Base-by-base conservation (phyloP, 2,113 vertebrate species). In the Collichthys lucidus region DNA sequence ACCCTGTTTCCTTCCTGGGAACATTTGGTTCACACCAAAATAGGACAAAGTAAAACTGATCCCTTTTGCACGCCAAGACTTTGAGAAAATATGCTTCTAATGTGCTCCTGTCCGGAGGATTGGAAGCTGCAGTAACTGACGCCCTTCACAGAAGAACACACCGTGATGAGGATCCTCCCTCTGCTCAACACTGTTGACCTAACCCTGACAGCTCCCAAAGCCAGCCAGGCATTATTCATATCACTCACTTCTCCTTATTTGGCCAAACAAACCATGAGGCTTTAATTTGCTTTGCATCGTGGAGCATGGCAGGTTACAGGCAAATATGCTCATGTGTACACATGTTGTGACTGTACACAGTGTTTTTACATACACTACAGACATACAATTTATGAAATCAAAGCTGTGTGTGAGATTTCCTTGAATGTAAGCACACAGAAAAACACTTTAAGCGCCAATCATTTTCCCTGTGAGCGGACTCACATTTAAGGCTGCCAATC, bases 161-260 rank as follows among this genome's bases (percentile, higher is more conserved):
- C 26, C 12, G 44, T 66, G 78, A 47, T 64, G 65, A 66, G 68
- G 62, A 79, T 74, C 85, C 77, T 83, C 68, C 64, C 49, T 62
- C 72, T 7, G 59, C 61, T 24, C 46, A 11, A 14, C n/a, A 11
- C 59, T 65, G 74, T 40, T 81, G 77, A 65, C 35, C 79, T 65
- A 66, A 88, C 76, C 85, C 79, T 20, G 31, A 77, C 47, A 74
- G 78, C 64, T 74, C 81, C 73, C n/a, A 12, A 24, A 63, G 57
- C 57, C 65, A 44, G 62, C 75, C 61, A 59, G 64, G 5, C 61
- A 79, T 85, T 61, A 70, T 71, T 89, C 80, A 80, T 19, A 83
- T 68, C 72, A 62, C 74, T 87, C 64, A 73, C 70, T 20, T 86
- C 76, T 89, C 93, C 92, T 87, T 93, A 85, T 92, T 88, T 90